A percentile compares a stretch with the other conserved stretches of the same genome.
Evolutionary conservation across 1,140 invertebrate species (phyloP).

Genomic region (Drosophila leontia): DNA sequence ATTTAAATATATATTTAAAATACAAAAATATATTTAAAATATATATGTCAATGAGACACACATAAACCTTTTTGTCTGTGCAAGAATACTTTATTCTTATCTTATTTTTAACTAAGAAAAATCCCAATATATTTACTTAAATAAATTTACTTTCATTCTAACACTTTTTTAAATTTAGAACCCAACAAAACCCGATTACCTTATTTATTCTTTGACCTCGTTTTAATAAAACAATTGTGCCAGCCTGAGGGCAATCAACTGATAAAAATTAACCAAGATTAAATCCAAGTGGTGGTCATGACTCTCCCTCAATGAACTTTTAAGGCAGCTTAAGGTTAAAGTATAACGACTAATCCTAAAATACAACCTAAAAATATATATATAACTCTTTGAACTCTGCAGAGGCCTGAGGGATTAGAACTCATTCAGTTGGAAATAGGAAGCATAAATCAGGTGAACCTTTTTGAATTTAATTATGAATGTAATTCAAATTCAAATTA

Average conservation of each 20-base stretch:
- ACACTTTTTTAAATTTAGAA: neutral
- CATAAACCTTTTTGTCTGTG: too few relatives aligned
- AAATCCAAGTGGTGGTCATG: constrained; percentile 10
- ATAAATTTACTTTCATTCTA: too few relatives aligned
- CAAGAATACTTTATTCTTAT: neutral
- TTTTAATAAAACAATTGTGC: constrained; percentile 16
- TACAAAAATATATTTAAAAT: too few relatives aligned
- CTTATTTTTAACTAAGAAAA: neutral
- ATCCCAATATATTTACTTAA: neutral
- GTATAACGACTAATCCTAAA: neutral
- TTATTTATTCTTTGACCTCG: constrained; percentile 2
- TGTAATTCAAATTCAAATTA: constrained; percentile 26
- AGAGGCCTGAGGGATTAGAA: neutral
- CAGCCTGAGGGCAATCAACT: neutral
- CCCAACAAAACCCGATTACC: neutral
- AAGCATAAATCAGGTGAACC: constrained; percentile 22
- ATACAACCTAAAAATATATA: neutral
- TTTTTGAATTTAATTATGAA: constrained; percentile 15
- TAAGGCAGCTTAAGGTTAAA: neutral
- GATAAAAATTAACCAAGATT: constrained; percentile 14
- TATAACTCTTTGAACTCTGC: neutral
- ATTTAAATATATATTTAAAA: too few relatives aligned
- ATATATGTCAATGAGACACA: too few relatives aligned
- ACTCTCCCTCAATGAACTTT: constrained; percentile 5
- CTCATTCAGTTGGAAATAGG: neutral